phyloP scores from a whole-genome alignment of 2,113 vertebrate species.

The Ctenomys sociabilis region DNA sequence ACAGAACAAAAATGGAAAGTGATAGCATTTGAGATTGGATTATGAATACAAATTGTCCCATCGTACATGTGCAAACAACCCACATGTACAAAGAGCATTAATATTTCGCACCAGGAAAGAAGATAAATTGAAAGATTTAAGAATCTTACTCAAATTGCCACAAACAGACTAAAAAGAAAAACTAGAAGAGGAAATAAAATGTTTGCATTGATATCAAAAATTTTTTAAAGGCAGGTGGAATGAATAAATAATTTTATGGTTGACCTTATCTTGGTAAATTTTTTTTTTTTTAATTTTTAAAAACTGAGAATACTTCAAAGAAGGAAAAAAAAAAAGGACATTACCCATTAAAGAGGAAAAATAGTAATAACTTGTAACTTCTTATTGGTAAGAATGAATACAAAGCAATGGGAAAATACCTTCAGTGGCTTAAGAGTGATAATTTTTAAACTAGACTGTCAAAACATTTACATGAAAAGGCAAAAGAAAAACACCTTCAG shows the following conservation, averaged over 20 bases:
- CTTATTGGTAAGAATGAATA: not conserved
- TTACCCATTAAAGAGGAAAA: not conserved
- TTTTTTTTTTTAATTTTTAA: constrained; percentile 14
- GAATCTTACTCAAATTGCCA: not conserved
- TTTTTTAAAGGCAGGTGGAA: not conserved
- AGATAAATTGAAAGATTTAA: not conserved
- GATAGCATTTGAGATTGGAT: not conserved
- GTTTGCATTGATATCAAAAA: not conserved
- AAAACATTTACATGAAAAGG: not conserved
- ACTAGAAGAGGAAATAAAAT: not conserved
- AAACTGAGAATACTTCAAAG: not conserved
- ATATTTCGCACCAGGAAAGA: not conserved
- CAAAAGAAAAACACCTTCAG: not conserved
- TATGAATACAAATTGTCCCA: not conserved
- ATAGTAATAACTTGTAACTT: not conserved
- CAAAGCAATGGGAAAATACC: not conserved
- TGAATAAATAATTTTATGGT: not conserved
- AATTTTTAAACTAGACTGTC: not conserved
- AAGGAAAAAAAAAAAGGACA: not conserved
- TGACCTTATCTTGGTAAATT: not conserved
- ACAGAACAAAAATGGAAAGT: not conserved
- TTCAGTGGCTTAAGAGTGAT: not conserved
- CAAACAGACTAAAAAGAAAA: no score
- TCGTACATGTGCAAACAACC: not conserved
- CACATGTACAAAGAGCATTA: not conserved